Base-by-base conservation (phyloP, 2,888 invertebrate genomes). In the Ormia ochracea region DNA sequence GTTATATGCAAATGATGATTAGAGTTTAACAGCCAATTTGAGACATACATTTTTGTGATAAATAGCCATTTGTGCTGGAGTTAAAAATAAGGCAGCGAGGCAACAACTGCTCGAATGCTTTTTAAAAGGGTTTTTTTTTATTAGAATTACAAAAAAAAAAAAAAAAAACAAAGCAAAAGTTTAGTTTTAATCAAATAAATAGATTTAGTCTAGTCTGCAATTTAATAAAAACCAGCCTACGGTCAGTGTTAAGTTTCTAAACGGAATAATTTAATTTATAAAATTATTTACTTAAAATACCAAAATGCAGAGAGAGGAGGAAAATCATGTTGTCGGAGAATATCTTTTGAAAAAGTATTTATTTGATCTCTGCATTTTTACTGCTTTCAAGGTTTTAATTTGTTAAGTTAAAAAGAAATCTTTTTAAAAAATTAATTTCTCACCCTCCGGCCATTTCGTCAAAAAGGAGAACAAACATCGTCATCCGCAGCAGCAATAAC, bases 1-100 rank as follows among this genome's bases (percentile, higher is more conserved):
- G 85, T 84, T 83, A 84, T 83, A 85, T 86, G 85, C 83, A 85
- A 85, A 86, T 86, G 83, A 83, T 82, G 83, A 83, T 82, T 78
- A 82, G 84, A 84, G 83, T 85, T 85, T 84, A 83, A 82, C 83
- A 83, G 84, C 85, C 84, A 83, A 82, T 84, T 84, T n/a, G n/a
- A n/a, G n/a, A n/a, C 84, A 83, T 84, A 52, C 31, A 65, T 36
- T 66, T 70, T 65, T 70, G 59, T 59, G 36, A 58, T 59, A 59
- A 70, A 52, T 58, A 36, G 63, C 21, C 38, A 38, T 58, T 69
- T 10, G 2, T 17, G 17, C 23, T 36, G 10, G 19, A 21, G 23
- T 4, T 50, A 23, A 3, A 50, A 50, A 26, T n/a, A n/a, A n/a
- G n/a, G n/a, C n/a, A n/a, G 5, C 2, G 3, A 17, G 12, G 3